Conservation (phyloP, 92 coral and sea anemone species). For the Zoanthus sansibaricus region DNA sequence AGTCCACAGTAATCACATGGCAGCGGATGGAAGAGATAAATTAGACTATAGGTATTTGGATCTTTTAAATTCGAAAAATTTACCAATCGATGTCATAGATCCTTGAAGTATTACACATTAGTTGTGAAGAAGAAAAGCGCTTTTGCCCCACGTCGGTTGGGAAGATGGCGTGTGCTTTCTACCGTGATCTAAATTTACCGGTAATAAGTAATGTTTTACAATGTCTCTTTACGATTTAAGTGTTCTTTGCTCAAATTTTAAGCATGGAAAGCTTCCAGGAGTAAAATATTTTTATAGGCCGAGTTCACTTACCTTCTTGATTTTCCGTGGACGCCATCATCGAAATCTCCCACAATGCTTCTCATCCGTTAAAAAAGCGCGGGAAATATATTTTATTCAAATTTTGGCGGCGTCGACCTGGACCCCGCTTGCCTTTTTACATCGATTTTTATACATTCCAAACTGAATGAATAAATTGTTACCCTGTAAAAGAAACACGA, state of each 20-base stretch:
- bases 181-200: neutral
- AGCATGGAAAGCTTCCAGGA: neutral
- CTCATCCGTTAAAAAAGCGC: conserved; percentile 7
- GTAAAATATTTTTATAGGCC: neutral
- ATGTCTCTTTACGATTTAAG: neutral
- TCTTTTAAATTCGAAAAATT: neutral
- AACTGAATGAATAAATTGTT: too few species aligned
- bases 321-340: conserved; percentile 53
- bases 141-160: conserved; percentile 18
- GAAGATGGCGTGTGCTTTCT: conserved; percentile 13
- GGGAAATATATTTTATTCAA: conserved; percentile 14
- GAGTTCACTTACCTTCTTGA: conserved; percentile 41
- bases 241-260: neutral
- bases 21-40: conserved; percentile 1
- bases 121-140: neutral
- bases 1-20: conserved; percentile 32
- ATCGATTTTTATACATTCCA: too few species aligned
- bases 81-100: neutral
- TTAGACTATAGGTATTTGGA: neutral
- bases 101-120: neutral
- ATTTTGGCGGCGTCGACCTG: neutral
- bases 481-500: too few species aligned
- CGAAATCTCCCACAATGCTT: conserved; percentile 27
- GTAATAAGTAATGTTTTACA: neutral
- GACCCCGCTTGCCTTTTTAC: neutral